Percentiles rank a stretch among this genome's conserved stretches.
Conservation (phyloP, 2,797 vertebrate species). For the Onychomys arenicola region DNA sequence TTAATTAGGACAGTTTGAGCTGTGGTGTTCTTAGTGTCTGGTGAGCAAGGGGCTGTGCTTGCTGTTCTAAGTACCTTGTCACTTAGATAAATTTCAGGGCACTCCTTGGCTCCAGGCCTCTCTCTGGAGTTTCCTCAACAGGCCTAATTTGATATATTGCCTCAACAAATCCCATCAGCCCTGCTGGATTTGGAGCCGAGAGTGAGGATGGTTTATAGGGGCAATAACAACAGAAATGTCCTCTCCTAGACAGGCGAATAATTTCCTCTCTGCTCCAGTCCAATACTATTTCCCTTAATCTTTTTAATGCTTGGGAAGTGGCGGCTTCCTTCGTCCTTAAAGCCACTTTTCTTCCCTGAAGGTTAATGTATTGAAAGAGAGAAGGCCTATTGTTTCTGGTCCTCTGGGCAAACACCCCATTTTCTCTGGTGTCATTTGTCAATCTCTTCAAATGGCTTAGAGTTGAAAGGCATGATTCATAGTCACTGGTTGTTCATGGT, state of each 20-base stretch:
- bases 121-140: conserved; percentile 59
- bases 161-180: conserved; percentile 74
- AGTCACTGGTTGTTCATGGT: not conserved
- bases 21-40: not conserved
- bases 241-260: conserved; percentile 68
- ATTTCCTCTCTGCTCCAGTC: conserved; percentile 73
- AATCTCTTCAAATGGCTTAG: conserved; percentile 25
- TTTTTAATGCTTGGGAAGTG: conserved; percentile 74
- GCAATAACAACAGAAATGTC: conserved; percentile 77
- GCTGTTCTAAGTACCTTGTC: conserved; percentile 42
- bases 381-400: conserved; percentile 49
- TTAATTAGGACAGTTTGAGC: not conserved
- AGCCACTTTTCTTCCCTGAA: conserved; percentile 63
- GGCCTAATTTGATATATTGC: conserved; percentile 74
- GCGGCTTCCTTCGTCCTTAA: conserved; percentile 50
- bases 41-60: not conserved
- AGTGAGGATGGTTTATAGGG: conserved; percentile 77
- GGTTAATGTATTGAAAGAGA: conserved; percentile 66
- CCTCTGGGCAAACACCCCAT: not conserved
- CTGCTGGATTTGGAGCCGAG: conserved; percentile 40
- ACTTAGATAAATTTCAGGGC: conserved; percentile 72
- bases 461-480: conserved; percentile 1
- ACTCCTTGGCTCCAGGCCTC: conserved; percentile 55
- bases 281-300: conserved; percentile 77
- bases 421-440: conserved; percentile 62